Percentiles rank a stretch among this genome's conserved stretches.
These are phyloP conservation scores for Macrostomum lignano DNA, from an alignment of 1,140 invertebrate genomes.

Conservation along the genomic window DNA sequence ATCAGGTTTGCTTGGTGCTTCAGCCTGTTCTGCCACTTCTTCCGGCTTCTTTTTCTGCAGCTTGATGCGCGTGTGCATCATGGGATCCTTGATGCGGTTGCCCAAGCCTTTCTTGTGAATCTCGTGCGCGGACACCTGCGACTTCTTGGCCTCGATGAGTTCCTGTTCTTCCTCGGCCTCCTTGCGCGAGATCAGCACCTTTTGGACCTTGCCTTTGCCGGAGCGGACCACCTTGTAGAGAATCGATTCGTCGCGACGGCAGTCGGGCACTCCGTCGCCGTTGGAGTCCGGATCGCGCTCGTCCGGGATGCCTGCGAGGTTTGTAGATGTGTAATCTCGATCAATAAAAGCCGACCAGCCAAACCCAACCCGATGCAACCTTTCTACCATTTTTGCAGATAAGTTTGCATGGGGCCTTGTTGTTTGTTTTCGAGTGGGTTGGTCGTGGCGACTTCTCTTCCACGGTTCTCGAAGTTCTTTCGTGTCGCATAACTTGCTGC, in stretches of 20 bases:
- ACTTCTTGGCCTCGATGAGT: conserved; percentile 3
- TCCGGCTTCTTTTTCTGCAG: conserved; percentile 3
- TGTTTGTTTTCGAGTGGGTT: no score
- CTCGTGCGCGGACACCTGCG: no score
- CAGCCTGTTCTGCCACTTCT: not conserved
- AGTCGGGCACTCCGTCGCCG: conserved; percentile 11
- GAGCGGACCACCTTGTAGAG: not conserved
- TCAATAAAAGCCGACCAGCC: no score
- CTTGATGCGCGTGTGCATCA: conserved; percentile 6
- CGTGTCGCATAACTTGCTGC: no score
- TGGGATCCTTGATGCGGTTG: no score
- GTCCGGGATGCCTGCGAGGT: conserved; percentile 7
- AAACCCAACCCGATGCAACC: no score
- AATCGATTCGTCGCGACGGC: conserved; percentile 6
- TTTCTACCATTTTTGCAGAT: no score
- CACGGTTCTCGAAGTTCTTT: no score
- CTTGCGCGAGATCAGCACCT: conserved; percentile 4
- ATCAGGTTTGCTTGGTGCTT: not conserved
- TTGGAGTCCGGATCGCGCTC: conserved; percentile 8
- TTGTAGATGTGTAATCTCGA: no score
- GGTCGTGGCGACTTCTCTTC: no score
- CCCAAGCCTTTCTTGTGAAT: no score
- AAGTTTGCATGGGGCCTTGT: no score
- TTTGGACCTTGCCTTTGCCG: conserved; percentile 2
- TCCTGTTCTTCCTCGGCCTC: conserved; percentile 5